Base-by-base conservation (phyloP, 2,797 vertebrate genomes). In the Enteromius thamalakanensis region DNA sequence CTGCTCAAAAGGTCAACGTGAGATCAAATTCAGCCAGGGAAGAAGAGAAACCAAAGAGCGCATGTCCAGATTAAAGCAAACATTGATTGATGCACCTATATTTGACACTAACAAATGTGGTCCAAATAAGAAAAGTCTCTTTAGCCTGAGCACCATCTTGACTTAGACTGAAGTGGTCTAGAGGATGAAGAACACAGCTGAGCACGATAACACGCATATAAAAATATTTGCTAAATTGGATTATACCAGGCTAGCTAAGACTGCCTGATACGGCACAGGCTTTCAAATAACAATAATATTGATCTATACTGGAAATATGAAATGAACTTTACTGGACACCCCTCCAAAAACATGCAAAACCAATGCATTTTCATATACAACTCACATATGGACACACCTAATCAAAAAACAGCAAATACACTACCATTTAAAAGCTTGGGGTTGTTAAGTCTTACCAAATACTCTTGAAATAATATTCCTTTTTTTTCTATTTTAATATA, bases 1-100 rank as follows among this genome's bases (percentile, higher is more conserved):
- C 42, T 29, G 45, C 19, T 42, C 15, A 53, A 79, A 86, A 85
- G 80, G 83, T 83, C 80, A 81, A 21, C 42, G 69, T 11, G 19
- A 51, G 80, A 74, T 80, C 78, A 53, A 72, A 53, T 62, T 87
- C 68, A 81, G 45, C 81, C 70, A 49, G 34, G 4, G 21, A 49
- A 76, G 7, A 67, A 68, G 6, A 78, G 40, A 4, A 77, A 72
- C 40, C 29, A 49, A 40, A 68, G 53, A 64, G 47, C 58, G 53
- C 23, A 40, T 40, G 15, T 40, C 65, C 6, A 45, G 37, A 71
- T 40, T n/a, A 68, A 68, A 82, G 37, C 72, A 82, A 23, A 69
- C 62, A 69, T 11, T 64, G 55, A 72, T 1, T 64, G 8, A 49
- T 15, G 32, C 5, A n/a, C 21, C n/a, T 53, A 29, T 26, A n/a